Conservation (phyloP, 2,888 invertebrate species). For the Diaphora mendica region DNA sequence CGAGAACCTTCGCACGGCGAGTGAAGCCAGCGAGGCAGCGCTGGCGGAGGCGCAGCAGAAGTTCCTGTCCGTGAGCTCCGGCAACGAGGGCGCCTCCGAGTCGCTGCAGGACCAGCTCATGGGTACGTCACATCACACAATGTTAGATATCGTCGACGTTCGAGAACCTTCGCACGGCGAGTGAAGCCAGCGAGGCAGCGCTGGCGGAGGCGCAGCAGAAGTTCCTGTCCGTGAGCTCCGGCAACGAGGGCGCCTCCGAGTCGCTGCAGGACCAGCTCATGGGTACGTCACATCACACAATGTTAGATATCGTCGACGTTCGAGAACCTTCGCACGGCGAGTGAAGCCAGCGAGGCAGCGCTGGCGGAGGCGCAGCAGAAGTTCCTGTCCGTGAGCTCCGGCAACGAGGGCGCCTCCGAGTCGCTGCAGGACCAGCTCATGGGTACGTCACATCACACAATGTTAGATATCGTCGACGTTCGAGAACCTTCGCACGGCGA, state of each 20-base stretch:
- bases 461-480: slow-evolving; percentile 87
- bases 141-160: slow-evolving; percentile 87
- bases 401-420: slow-evolving; percentile 92
- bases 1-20: slow-evolving; percentile 89
- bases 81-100: slow-evolving; percentile 92
- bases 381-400: slow-evolving; percentile 94
- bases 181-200: slow-evolving; percentile 88
- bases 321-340: slow-evolving; percentile 89
- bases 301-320: slow-evolving; percentile 87
- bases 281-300: slow-evolving; percentile 74
- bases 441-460: slow-evolving; percentile 74
- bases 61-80: slow-evolving; percentile 94
- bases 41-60: slow-evolving; percentile 91
- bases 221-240: slow-evolving; percentile 94
- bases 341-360: slow-evolving; percentile 88
- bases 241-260: slow-evolving; percentile 92
- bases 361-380: slow-evolving; percentile 91
- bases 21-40: slow-evolving; percentile 88
- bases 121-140: slow-evolving; percentile 74
- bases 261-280: slow-evolving; percentile 96
- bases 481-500: slow-evolving; percentile 89
- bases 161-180: slow-evolving; percentile 89
- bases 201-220: slow-evolving; percentile 91
- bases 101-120: slow-evolving; percentile 96
- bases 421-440: slow-evolving; percentile 96